Evolutionary conservation across 2,888 invertebrate genomes (phyloP), one percentile per base, ranked within the genome.

Genomic region (Rhamphomyia laevipes): DNA sequence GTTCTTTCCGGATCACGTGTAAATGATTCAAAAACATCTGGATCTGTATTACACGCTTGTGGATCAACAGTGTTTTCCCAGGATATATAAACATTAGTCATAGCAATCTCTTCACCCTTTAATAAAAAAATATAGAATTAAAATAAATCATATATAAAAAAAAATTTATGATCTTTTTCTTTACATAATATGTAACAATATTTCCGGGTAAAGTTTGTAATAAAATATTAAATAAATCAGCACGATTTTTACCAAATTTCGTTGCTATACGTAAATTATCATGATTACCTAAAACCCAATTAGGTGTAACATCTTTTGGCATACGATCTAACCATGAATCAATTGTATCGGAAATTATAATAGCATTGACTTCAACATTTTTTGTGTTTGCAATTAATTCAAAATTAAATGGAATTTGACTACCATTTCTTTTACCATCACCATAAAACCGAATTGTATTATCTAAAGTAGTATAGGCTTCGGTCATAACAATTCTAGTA

Each of bases 51-150:
- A 55, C 74, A 76, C 4, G 75, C 80, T 55, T 73, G 72, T 1
- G 80, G 79, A 56, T 81, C 81, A 10, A 73, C 70, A 0, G 77
- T 78, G 15, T 79, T 74, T 60, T 78, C 75, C 76, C 77, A 78
- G 49, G 75, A 73, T 11, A 80, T 64, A 44, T 61, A 72, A 4
- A 74, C 76, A 56, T 84, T 77, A 10, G 73, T 69, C 82, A 86
- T 82, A 1, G 81, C 85, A 40, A 86, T 77, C 70, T 86, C 86
- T 62, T 86, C 86, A 37, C 86, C 87, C 73, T 84, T 15, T 3
- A 38, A 38, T 3, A 73, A 46, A 46, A 40, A 9, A 27, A 46
- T n/a, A n/a, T n/a, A 13, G 9, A 33, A 33, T 33, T 13, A n/a
- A 33, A n/a, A 33, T 33, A 31, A 30, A 30, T 27, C 15, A 16